Conservation (phyloP, 2,888 invertebrate genomes). For the Sinohyriopsis cumingii region DNA sequence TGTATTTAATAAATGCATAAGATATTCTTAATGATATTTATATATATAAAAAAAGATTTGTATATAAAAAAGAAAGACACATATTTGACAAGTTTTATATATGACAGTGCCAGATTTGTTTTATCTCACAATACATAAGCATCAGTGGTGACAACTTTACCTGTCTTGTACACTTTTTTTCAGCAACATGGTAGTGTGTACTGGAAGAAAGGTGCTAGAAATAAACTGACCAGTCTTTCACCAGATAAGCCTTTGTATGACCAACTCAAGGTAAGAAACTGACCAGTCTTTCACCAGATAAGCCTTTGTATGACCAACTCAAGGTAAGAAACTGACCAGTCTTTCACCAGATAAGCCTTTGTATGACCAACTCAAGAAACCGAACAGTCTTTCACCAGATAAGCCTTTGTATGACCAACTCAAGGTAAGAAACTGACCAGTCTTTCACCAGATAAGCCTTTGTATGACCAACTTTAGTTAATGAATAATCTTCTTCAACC, state of each 20-base stretch:
- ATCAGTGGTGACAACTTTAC: too few species aligned
- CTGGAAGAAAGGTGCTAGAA: slow-evolving; percentile 87
- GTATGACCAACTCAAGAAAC: slow-evolving; percentile 83
- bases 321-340: slow-evolving; percentile 72
- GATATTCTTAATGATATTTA: too few species aligned
- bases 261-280: slow-evolving; percentile 79
- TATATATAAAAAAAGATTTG: too few species aligned
- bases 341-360: slow-evolving; percentile 70
- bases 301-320: slow-evolving; percentile 84
- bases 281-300: not conserved
- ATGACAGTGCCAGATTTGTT: too few species aligned
- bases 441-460: slow-evolving; percentile 82
- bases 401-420: slow-evolving; percentile 69
- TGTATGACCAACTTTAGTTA: slow-evolving; percentile 86
- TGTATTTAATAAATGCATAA: too few species aligned
- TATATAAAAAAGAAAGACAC: too few species aligned
- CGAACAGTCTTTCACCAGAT: not conserved
- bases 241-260: slow-evolving; percentile 86
- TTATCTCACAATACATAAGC: too few species aligned
- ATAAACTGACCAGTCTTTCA: slow-evolving; percentile 79
- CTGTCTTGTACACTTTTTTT: slow-evolving; percentile 17
- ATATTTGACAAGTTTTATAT: too few species aligned
- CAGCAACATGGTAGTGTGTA: slow-evolving; percentile 98
- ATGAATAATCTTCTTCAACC: not conserved
- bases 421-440: slow-evolving; percentile 78